Evolutionary conservation across 2,113 vertebrate genomes (phyloP).

Genomic region (Amphilophus citrinellus): DNA sequence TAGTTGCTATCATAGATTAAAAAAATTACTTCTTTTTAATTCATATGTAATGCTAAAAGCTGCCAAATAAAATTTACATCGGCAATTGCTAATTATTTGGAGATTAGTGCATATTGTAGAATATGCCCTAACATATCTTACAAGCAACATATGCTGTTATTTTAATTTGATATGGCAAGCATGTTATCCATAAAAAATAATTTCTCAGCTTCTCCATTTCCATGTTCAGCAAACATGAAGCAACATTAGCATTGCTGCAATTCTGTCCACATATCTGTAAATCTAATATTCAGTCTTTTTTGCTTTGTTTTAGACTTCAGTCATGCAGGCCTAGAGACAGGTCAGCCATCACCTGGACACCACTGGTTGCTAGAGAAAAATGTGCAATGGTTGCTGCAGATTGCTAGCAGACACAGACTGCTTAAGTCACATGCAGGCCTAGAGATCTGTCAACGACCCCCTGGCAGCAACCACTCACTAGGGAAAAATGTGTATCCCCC

Average conservation of each 20-base stretch:
- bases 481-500: neutral
- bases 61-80: neutral
- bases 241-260: neutral
- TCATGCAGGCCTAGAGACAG: neutral
- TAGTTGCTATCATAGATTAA: neutral
- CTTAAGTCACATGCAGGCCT: neutral
- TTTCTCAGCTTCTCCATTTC: neutral
- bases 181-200: neutral
- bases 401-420: neutral
- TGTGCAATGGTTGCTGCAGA: neutral
- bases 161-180: neutral
- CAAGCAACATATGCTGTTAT: too few relatives aligned
- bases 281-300: neutral
- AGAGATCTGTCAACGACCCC: neutral
- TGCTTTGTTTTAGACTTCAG: neutral
- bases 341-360: neutral
- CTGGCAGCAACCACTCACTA: neutral
- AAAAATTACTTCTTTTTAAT: neutral
- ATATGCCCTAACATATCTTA: too few relatives aligned
- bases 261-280: neutral
- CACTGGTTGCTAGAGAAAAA: neutral
- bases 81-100: neutral
- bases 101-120: neutral
- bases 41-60: neutral
- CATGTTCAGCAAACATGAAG: neutral